Conservation (phyloP, 2,797 vertebrate species). For the Eurystomus glaucurus region DNA sequence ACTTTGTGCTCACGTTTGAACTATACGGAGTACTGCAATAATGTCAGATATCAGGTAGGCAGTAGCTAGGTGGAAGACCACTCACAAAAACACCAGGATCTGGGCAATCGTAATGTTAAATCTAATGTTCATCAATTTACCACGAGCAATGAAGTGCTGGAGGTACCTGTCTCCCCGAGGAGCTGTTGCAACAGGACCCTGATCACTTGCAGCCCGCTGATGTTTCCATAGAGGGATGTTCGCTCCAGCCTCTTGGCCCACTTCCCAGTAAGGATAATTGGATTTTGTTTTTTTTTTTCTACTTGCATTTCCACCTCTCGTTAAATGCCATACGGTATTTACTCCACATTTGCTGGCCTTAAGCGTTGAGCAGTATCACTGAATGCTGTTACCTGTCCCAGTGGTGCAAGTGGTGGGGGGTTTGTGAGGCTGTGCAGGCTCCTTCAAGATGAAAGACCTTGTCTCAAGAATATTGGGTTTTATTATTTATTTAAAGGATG, state of each 20-base stretch:
- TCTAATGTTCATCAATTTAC: background rate
- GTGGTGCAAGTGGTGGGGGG: background rate
- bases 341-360: background rate
- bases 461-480: background rate
- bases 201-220: background rate
- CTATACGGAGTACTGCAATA: background rate
- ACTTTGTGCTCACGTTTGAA: accelerated
- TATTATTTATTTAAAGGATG: constrained; percentile 65
- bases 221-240: background rate
- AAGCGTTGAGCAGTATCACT: accelerated
- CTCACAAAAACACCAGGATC: background rate
- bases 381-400: background rate
- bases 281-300: background rate
- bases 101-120: background rate
- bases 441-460: constrained; percentile 8
- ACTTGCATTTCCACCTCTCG: background rate
- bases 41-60: background rate
- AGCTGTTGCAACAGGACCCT: background rate
- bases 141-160: background rate
- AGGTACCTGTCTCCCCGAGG: background rate
- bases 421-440: background rate
- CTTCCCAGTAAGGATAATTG: background rate
- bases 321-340: background rate
- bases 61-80: background rate
- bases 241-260: background rate